Percentiles rank a stretch among this genome's conserved stretches.
These are phyloP conservation scores for Lagorchestes hirsutus DNA, from an alignment of 2,797 vertebrate species.

Conservation along the genomic window DNA sequence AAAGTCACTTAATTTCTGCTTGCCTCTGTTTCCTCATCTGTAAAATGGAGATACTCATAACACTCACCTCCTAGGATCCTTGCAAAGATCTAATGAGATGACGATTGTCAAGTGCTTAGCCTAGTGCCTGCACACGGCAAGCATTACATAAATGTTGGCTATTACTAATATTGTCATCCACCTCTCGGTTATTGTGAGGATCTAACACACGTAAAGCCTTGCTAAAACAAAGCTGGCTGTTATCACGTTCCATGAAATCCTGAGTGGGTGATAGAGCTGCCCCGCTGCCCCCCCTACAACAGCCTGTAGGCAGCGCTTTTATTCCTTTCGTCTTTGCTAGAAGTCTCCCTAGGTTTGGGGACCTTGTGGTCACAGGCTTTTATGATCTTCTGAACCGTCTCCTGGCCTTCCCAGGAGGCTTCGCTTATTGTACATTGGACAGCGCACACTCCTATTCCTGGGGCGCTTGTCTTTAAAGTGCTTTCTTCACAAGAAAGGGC, in stretches of 20 bases:
- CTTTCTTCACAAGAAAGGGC: not conserved
- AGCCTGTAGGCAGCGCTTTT: not conserved
- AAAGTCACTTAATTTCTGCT: not conserved
- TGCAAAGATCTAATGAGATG: too few relatives aligned
- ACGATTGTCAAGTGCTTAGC: not conserved
- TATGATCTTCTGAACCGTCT: not conserved
- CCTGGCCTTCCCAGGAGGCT: not conserved
- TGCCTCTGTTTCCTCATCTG: not conserved
- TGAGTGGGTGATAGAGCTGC: not conserved
- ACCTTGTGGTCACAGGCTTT: not conserved
- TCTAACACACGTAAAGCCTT: not conserved
- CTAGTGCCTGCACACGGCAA: not conserved
- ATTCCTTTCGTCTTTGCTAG: not conserved
- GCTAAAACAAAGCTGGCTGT: not conserved
- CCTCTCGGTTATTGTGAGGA: not conserved
- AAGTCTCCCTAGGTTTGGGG: not conserved
- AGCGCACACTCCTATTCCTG: accelerated
- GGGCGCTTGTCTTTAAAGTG: not conserved
- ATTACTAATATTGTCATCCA: not conserved
- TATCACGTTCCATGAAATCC: not conserved
- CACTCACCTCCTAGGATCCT: not conserved
- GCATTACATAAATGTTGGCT: not conserved
- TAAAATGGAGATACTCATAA: not conserved
- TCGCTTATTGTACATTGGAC: not conserved
- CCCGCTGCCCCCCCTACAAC: too few relatives aligned